Evolutionary conservation across 2,797 vertebrate species (phyloP).

Genomic region (Premnoplex brunnescens): DNA sequence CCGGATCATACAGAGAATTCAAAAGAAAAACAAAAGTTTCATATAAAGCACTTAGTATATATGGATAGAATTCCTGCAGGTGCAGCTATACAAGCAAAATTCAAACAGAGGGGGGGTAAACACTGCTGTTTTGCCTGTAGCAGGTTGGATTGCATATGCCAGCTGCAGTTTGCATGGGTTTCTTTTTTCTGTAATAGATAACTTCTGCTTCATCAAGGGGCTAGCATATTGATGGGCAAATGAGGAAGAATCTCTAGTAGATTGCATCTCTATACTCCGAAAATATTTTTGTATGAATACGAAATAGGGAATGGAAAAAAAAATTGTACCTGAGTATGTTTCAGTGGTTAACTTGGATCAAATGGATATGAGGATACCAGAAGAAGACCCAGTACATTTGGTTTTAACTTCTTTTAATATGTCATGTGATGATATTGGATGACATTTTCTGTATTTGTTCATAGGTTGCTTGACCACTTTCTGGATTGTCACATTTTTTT

Average conservation of each 20-base stretch:
- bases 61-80: not conserved
- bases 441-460: not conserved
- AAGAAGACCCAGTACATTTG: not conserved
- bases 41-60: not conserved
- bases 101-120: not conserved
- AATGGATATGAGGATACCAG: not conserved
- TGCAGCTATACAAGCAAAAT: not conserved
- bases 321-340: not conserved
- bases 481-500: not conserved
- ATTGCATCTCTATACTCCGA: not conserved
- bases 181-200: not conserved
- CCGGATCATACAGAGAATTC: not conserved
- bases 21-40: constrained; percentile 29
- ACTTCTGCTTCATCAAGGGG: not conserved
- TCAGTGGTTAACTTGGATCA: not conserved
- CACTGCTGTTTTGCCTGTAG: constrained; percentile 6
- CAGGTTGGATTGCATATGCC: not conserved
- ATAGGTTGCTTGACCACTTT: not conserved
- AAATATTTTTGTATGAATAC: not conserved
- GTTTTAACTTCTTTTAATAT: not conserved
- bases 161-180: not conserved
- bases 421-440: not conserved
- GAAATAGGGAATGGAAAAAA: not conserved
- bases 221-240: not conserved
- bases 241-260: not conserved